These are phyloP conservation scores for Ommatoiulus sabulosus DNA, from an alignment of 2,888 invertebrate genomes.

Conservation along the genomic window DNA sequence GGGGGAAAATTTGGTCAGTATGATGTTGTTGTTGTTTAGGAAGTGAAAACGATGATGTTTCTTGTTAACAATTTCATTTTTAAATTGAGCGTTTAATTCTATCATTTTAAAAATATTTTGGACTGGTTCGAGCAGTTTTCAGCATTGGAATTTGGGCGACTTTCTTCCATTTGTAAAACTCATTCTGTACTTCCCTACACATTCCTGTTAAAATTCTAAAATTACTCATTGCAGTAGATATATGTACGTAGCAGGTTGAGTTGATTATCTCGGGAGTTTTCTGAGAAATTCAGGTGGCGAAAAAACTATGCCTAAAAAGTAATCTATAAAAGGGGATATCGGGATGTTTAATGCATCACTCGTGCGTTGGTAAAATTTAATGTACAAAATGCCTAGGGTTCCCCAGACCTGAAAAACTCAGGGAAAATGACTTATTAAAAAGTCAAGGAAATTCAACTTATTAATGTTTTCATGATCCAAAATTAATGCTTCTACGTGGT, in stretches of 20 bases:
- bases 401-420: no score
- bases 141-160: not conserved
- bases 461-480: no score
- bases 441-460: no score
- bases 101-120: not conserved
- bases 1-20: not conserved
- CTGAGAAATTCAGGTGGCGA: no score
- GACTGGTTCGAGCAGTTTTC: not conserved
- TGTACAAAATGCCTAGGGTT: no score
- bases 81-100: not conserved
- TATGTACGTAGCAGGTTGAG: not conserved
- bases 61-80: not conserved
- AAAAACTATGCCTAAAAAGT: no score
- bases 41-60: not conserved
- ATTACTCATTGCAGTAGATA: not conserved
- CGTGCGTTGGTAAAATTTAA: not conserved
- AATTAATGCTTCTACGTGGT: no score
- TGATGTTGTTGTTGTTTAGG: slow-evolving; percentile 8
- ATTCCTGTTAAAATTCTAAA: not conserved
- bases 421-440: no score
- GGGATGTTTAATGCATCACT: no score
- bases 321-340: no score
- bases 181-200: not conserved
- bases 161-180: not conserved
- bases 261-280: not conserved